These are phyloP conservation scores for Acromyrmex heyeri DNA, from an alignment of 1,140 invertebrate species.

Conservation along the genomic window DNA sequence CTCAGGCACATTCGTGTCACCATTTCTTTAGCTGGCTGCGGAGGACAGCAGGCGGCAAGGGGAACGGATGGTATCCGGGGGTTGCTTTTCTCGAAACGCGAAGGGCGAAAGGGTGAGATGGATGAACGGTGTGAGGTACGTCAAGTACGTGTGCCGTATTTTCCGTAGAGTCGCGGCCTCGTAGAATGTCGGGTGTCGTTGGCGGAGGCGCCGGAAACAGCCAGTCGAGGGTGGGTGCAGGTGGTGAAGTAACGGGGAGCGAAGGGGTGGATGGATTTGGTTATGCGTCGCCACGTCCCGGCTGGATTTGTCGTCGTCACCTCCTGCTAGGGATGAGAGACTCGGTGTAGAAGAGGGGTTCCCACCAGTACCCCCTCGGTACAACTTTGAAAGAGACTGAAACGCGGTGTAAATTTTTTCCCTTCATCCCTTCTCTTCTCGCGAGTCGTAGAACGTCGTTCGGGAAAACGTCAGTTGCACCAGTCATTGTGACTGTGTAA, in stretches of 20 bases:
- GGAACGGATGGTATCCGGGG: neutral
- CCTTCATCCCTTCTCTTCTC: neutral
- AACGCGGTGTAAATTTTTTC: constrained; percentile 69
- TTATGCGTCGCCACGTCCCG: constrained; percentile 84
- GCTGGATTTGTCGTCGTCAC: constrained; percentile 85
- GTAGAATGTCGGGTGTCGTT: constrained; percentile 63
- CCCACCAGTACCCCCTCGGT: constrained; percentile 32
- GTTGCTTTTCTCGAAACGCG: constrained; percentile 37
- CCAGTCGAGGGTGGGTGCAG: constrained; percentile 46
- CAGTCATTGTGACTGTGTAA: constrained; percentile 11
- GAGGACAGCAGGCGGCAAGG: neutral
- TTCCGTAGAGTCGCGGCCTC: constrained; percentile 65
- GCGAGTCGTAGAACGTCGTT: neutral
- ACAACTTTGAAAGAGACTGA: constrained; percentile 58
- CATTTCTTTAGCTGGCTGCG: constrained; percentile 60
- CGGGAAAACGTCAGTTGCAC: constrained; percentile 27
- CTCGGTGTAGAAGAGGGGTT: constrained; percentile 53
- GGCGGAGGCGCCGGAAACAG: constrained; percentile 50
- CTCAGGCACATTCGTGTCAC: constrained; percentile 50
- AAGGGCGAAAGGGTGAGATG: neutral
- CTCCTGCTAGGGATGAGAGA: constrained; percentile 37
- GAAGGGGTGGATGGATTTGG: constrained; percentile 78
- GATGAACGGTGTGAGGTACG: constrained; percentile 41
- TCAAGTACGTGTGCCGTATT: constrained; percentile 70
- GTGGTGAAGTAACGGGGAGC: constrained; percentile 20